phyloP scores from a whole-genome alignment of 2,888 invertebrate species.

The Alentia gelatinosa region DNA sequence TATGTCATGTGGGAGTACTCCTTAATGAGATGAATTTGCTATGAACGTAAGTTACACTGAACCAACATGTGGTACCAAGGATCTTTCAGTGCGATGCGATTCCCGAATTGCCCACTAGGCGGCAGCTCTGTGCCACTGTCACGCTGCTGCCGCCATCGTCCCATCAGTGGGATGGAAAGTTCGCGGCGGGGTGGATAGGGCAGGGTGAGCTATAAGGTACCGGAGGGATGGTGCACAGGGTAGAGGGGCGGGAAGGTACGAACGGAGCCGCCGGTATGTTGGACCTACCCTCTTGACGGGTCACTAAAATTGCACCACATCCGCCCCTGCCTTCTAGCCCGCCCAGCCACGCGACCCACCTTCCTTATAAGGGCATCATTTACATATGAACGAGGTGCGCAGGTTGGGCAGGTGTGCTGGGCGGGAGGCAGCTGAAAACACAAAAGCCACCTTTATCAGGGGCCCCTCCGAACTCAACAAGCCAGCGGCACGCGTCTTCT shows the following conservation, averaged over 20 bases:
- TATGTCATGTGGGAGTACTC: no score
- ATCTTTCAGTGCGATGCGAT: background rate
- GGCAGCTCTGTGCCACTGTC: background rate
- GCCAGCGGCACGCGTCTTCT: background rate
- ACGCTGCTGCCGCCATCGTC: no score
- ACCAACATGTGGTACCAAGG: no score
- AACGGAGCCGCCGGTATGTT: background rate
- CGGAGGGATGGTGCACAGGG: background rate
- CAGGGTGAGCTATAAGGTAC: background rate
- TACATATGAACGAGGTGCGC: background rate
- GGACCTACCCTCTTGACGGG: background rate
- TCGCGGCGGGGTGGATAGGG: background rate
- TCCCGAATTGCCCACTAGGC: background rate
- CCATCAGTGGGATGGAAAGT: no score
- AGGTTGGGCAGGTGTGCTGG: constrained; percentile 46
- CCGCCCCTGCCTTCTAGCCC: constrained; percentile 13
- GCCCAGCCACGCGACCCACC: constrained; percentile 50
- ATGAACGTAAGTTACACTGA: no score
- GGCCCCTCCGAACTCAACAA: background rate
- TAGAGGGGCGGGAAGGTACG: background rate
- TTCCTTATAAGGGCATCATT: constrained; percentile 52
- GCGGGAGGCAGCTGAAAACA: constrained; percentile 48
- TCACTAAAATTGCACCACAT: constrained; percentile 38
- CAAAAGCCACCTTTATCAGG: constrained; percentile 51
- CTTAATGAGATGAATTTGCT: no score